phyloP scores from a whole-genome alignment of 2,113 vertebrate species.

The Tinamus guttatus region DNA sequence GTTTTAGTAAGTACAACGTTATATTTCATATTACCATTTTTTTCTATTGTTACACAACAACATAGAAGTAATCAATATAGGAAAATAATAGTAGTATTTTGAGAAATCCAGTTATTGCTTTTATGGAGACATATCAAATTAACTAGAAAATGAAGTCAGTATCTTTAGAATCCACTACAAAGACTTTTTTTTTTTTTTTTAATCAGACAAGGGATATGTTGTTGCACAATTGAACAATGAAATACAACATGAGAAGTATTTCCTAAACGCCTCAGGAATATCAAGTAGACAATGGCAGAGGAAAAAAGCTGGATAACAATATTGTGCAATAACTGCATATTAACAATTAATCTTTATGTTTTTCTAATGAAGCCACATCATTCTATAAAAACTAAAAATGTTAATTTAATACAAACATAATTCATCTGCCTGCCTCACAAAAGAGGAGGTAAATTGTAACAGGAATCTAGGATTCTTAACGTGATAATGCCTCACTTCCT shows the following conservation, averaged over 20 bases:
- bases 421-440: background rate
- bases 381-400: background rate
- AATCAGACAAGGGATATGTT: background rate
- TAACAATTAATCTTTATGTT: background rate
- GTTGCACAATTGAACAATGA: background rate
- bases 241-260: background rate
- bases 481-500: background rate
- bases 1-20: background rate
- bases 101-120: constrained; percentile 15
- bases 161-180: background rate
- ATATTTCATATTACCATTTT: background rate
- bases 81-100: background rate
- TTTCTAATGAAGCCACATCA: background rate
- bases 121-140: background rate
- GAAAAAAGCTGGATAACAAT: background rate
- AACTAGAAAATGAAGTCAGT: background rate
- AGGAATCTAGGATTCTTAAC: background rate
- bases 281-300: background rate
- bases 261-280: background rate
- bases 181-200: background rate
- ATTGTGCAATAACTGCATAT: background rate
- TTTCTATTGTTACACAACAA: background rate
- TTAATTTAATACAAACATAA: background rate
- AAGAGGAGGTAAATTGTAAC: background rate
- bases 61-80: background rate